Evolutionary conservation across 2,888 invertebrate species (phyloP).

Genomic region (Zonitis immaculata): DNA sequence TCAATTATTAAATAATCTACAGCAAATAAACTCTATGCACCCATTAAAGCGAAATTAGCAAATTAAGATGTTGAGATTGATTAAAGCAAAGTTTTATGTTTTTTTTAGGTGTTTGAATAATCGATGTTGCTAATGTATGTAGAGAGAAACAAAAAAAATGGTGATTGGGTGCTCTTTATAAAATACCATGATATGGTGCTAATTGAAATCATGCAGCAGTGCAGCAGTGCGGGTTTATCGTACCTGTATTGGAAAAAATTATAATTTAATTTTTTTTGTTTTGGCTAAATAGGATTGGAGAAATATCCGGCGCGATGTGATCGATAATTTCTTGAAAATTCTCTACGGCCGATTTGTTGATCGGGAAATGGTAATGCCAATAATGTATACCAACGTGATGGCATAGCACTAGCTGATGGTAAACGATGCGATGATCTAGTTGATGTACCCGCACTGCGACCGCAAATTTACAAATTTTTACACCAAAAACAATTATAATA

Average conservation of each 20-base stretch:
- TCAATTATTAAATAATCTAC: neutral
- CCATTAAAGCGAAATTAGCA: neutral
- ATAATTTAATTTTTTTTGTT: constrained; percentile 26
- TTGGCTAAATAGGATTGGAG: constrained; percentile 70
- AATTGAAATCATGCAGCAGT: constrained; percentile 30
- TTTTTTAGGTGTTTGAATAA: too few relatives aligned
- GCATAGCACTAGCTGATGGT: constrained; percentile 58
- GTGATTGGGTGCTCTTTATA: constrained; percentile 1
- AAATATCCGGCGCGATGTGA: constrained; percentile 80
- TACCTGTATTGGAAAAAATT: constrained; percentile 21
- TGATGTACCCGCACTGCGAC: constrained; percentile 47
- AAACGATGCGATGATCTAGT: constrained; percentile 50
- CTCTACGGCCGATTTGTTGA: constrained; percentile 84
- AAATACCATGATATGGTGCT: too few relatives aligned
- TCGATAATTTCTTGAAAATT: constrained; percentile 71
- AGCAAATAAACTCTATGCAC: too few relatives aligned
- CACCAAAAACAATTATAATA: constrained; percentile 3
- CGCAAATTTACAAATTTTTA: constrained; percentile 14
- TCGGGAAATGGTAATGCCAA: constrained; percentile 90
- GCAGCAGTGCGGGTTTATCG: constrained; percentile 33
- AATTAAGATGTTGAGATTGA: too few relatives aligned
- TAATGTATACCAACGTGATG: constrained; percentile 83
- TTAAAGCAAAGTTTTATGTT: too few relatives aligned
- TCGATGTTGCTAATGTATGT: too few relatives aligned
- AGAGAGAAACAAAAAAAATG: too few relatives aligned